Percentiles rank a stretch among this genome's conserved stretches.
These are phyloP conservation scores for Aporrectodea caliginosa DNA, from an alignment of 1,140 invertebrate species.

Conservation along the genomic window DNA sequence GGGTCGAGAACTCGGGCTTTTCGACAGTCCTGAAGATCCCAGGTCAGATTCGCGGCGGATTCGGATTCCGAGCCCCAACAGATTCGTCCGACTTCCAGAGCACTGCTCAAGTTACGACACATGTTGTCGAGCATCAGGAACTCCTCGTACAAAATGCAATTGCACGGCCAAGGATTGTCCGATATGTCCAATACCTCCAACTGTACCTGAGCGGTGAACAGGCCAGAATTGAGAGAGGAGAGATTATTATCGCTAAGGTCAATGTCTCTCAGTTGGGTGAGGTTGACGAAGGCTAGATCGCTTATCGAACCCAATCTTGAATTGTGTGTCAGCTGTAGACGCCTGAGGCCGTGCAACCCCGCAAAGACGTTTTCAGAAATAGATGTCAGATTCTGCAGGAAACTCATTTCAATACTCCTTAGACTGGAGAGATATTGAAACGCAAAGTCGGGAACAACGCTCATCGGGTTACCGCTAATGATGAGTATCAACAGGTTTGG, in stretches of 20 bases:
- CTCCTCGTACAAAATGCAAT: neutral
- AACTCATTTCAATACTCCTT: neutral
- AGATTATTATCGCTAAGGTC: constrained; percentile 19
- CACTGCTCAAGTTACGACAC: neutral
- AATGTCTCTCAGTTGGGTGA: neutral
- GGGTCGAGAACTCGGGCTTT: no score
- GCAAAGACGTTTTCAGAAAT: neutral
- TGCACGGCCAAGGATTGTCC: neutral
- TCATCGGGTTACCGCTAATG: constrained; percentile 3
- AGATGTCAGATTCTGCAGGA: neutral
- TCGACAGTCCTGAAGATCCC: neutral
- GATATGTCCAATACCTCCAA: neutral
- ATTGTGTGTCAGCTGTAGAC: neutral
- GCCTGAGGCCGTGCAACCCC: neutral
- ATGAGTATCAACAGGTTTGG: neutral
- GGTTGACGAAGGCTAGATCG: neutral
- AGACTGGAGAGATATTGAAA: neutral
- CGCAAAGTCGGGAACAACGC: neutral
- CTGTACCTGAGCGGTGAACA: neutral
- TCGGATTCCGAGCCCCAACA: neutral
- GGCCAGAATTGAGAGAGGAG: neutral
- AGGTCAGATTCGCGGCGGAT: neutral
- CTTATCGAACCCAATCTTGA: neutral
- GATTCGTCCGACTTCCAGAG: neutral
- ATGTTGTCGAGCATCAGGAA: neutral